Evolutionary conservation across 2,797 vertebrate species (phyloP), one percentile per base, ranked within the genome.

Genomic region (Dendrocincla tyrannina): DNA sequence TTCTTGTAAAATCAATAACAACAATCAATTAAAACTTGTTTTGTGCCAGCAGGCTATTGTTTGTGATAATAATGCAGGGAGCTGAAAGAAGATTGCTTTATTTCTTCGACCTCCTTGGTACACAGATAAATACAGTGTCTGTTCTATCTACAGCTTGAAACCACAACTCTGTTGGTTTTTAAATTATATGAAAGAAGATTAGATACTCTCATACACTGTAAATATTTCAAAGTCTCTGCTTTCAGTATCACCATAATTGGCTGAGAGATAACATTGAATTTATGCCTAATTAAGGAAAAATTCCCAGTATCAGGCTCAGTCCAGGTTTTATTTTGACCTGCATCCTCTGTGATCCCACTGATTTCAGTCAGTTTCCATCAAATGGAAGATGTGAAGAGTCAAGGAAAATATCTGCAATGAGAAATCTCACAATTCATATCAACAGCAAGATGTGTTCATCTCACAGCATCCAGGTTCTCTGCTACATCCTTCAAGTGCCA

Each of bases 251-350:
- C 32, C 9, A 3, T 85, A 91, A 76, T 85, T 58, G 60, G 12
- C 63, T 85, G 73, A 46, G 50, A 93, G 94, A 93, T 96, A 96
- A 88, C 68, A 96, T 96, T 94, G 93, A 92, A 94, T 91, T 96
- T 95, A 94, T 92, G 80, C 59, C 37, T 82, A 94, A 91, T 84
- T 95, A 89, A 94, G 74, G 52, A 91, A 85, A 96, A 96, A 79
- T 56, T 88, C 63, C 83, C 32, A 14, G 37, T 66, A 82, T 94
- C 73, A 85, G 73, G 32, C 82, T 81, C 47, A 88, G 59, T 35
- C 69, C 49, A 56, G 59, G 47, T 84, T 79, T 85, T 78, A 68
- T 66, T 93, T 92, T 73, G 1, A 44, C 88, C 84, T 76, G 49
- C 76, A 67, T 60, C 47, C 7, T 67, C 41, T n/a, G 10, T 76